Percentiles rank a stretch among this genome's conserved stretches.
phyloP scores from a whole-genome alignment of 2,888 invertebrate species.

The Limnephilus marmoratus region DNA sequence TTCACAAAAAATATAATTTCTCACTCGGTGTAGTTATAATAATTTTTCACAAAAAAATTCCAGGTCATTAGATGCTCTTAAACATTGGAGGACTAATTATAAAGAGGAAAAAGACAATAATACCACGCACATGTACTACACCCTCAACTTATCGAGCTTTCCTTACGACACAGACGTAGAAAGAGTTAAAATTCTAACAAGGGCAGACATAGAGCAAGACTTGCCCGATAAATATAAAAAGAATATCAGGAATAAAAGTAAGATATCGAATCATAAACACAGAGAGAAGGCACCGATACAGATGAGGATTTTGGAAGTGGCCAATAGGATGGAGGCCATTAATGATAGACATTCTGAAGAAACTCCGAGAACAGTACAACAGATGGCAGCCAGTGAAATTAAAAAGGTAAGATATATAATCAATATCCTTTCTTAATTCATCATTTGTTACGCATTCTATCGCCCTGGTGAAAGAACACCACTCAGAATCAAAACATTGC shows the following conservation, averaged over 20 bases:
- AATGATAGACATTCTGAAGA: constrained; percentile 65
- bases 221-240: constrained; percentile 74
- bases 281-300: constrained; percentile 67
- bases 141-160: constrained; percentile 69
- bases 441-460: too few relatives aligned
- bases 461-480: too few relatives aligned
- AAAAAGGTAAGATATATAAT: constrained; percentile 74
- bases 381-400: constrained; percentile 77
- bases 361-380: constrained; percentile 78
- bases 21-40: neutral
- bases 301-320: constrained; percentile 73
- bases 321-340: constrained; percentile 72
- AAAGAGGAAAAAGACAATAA: constrained; percentile 69
- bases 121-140: constrained; percentile 67
- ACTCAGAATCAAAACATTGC: too few relatives aligned
- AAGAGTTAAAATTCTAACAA: constrained; percentile 75
- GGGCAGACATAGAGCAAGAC: constrained; percentile 75
- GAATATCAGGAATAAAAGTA: constrained; percentile 68
- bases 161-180: constrained; percentile 79
- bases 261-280: constrained; percentile 58
- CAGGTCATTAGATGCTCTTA: constrained; percentile 74
- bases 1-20: neutral
- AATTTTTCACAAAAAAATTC: neutral
- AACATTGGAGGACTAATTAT: constrained; percentile 77
- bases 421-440: neutral